phyloP scores from a whole-genome alignment of 2,113 vertebrate species.

The Phaetusa simplex region DNA sequence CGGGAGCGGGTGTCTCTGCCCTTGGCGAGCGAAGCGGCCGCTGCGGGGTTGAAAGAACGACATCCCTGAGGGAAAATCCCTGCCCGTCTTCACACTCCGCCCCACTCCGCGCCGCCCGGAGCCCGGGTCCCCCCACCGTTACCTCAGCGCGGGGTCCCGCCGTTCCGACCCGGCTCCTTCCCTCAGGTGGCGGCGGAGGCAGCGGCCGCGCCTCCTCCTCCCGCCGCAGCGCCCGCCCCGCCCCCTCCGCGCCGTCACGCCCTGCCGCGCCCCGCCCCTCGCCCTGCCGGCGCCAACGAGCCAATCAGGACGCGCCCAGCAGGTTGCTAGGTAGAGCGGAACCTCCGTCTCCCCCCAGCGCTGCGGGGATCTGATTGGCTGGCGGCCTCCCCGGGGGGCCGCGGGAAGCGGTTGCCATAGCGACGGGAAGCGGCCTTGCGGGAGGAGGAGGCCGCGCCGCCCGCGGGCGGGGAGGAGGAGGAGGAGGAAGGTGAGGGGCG shows the following conservation, averaged over 20 bases:
- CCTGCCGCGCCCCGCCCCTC: neutral
- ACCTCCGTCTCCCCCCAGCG: neutral
- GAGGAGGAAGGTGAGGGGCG: neutral
- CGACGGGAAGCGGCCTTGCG: neutral
- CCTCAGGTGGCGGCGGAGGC: neutral
- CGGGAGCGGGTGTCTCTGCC: neutral
- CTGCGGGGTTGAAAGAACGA: neutral
- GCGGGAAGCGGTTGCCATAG: neutral
- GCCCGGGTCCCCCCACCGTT: neutral
- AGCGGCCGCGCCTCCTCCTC: neutral
- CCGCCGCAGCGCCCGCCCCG: neutral
- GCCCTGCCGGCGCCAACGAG: fast-evolving
- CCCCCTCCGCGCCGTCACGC: neutral
- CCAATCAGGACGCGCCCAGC: neutral
- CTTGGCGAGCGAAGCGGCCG: neutral
- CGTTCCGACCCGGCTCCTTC: neutral
- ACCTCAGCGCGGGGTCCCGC: neutral
- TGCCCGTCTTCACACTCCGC: neutral
- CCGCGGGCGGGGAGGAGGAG: neutral
- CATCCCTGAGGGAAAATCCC: neutral
- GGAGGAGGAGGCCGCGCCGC: neutral
- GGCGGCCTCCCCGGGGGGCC: neutral
- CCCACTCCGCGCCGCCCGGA: neutral
- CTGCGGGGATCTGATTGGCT: neutral
- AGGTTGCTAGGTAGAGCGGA: constrained; percentile 33